Conservation (phyloP, 2,113 vertebrate species). For the Motacilla alba region DNA sequence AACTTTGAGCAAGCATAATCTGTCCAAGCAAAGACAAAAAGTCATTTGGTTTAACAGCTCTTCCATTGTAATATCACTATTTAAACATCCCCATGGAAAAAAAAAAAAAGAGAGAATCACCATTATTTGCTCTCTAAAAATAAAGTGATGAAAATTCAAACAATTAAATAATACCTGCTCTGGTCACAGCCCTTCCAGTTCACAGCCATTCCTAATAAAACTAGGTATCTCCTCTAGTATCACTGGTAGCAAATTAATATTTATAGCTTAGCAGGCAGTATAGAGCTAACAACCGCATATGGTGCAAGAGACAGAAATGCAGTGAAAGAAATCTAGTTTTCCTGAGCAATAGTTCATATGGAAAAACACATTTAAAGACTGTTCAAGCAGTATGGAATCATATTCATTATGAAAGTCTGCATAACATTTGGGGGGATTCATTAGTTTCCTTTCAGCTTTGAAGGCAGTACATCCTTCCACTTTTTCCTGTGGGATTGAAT, state of each 20-base stretch:
- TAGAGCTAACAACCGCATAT: constrained; percentile 18
- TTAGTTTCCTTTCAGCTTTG: constrained; percentile 26
- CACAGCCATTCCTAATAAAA: constrained; percentile 7
- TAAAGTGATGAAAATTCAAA: neutral
- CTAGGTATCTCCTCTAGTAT: neutral
- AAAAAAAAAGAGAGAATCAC: neutral
- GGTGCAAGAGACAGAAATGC: constrained; percentile 4
- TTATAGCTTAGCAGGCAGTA: constrained; percentile 26
- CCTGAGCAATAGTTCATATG: neutral
- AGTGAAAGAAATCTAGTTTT: constrained; percentile 33
- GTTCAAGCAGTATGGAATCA: constrained; percentile 5
- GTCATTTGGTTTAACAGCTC: neutral
- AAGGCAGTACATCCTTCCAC: neutral
- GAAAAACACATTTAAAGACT: constrained; percentile 12
- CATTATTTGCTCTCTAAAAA: constrained; percentile 31
- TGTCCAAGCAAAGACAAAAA: neutral
- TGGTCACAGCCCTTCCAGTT: neutral
- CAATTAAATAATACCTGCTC: neutral
- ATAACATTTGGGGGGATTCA: neutral
- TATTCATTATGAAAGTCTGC: constrained; percentile 39
- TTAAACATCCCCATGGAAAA: neutral
- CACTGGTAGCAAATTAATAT: constrained; percentile 39
- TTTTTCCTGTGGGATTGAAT: neutral
- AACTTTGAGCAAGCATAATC: neutral
- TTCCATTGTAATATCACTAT: neutral